These are phyloP conservation scores for Philopotamus ludificatus DNA, from an alignment of 1,140 invertebrate genomes.

Conservation along the genomic window DNA sequence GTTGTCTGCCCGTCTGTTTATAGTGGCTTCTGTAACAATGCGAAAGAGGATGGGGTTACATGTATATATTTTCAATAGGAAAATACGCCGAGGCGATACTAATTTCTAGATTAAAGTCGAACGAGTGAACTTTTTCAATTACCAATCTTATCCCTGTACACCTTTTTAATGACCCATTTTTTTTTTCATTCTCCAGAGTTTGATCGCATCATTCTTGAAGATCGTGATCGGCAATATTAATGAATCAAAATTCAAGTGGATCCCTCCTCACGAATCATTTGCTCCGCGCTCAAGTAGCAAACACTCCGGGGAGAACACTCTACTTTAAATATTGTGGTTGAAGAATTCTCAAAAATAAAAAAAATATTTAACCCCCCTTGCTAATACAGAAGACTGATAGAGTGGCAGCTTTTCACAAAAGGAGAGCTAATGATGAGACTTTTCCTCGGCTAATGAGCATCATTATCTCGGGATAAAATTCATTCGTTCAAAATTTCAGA, in stretches of 20 bases:
- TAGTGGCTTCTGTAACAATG: neutral
- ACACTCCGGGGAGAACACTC: neutral
- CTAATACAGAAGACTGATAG: no score
- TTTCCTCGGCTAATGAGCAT: neutral
- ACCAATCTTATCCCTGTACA: no score
- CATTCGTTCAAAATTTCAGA: neutral
- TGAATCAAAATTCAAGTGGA: constrained; percentile 31
- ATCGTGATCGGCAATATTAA: constrained; percentile 40
- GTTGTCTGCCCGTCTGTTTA: neutral
- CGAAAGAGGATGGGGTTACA: neutral
- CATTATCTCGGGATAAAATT: neutral
- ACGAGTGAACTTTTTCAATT: no score
- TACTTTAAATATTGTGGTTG: neutral
- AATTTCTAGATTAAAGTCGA: no score
- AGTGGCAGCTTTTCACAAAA: no score
- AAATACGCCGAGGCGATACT: no score
- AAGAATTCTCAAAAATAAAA: no score
- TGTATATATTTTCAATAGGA: neutral
- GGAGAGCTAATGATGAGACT: neutral
- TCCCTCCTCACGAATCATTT: constrained; percentile 30
- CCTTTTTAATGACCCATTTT: no score
- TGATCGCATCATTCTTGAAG: neutral
- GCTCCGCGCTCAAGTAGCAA: constrained; percentile 18
- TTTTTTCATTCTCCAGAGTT: no score
- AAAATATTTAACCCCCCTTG: no score